phyloP scores from a whole-genome alignment of 2,888 invertebrate genomes.

The Lepidochrysops patricia region DNA sequence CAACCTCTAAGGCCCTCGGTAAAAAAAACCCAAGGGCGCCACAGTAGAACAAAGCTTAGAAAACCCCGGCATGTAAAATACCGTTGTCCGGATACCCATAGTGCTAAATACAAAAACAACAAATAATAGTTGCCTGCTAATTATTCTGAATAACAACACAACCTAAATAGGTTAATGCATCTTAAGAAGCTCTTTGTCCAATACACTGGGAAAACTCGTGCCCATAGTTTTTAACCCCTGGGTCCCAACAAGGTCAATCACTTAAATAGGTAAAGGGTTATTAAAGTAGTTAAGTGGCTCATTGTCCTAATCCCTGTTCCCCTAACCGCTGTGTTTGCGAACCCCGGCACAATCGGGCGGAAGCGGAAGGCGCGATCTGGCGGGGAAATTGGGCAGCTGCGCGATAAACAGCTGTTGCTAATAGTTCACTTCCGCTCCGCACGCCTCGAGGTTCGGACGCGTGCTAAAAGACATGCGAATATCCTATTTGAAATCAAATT shows the following conservation, averaged over 20 bases:
- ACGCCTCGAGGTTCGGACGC: constrained; percentile 34
- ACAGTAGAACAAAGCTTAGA: too few species aligned
- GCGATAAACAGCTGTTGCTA: constrained; percentile 45
- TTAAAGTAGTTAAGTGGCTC: constrained; percentile 6
- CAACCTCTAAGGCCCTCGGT: too few species aligned
- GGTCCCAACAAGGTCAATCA: neutral
- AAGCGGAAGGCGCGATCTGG: constrained; percentile 73
- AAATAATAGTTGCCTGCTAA: too few species aligned
- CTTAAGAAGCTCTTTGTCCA: neutral
- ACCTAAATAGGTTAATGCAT: neutral
- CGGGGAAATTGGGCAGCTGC: constrained; percentile 70
- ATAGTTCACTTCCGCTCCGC: constrained; percentile 66
- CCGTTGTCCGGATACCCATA: too few species aligned
- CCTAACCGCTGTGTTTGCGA: constrained; percentile 20
- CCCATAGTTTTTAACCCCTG: neutral
- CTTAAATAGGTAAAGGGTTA: neutral
- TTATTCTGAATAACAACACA: too few species aligned
- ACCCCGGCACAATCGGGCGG: constrained; percentile 59
- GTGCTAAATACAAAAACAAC: too few species aligned
- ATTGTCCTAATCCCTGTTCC: neutral
- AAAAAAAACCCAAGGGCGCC: too few species aligned
- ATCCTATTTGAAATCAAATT: neutral
- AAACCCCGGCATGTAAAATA: too few species aligned
- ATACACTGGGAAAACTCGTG: neutral
- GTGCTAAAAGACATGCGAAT: constrained; percentile 10